Evolutionary conservation across 2,888 invertebrate genomes (phyloP).

Genomic region (Harpalus rubripes): DNA sequence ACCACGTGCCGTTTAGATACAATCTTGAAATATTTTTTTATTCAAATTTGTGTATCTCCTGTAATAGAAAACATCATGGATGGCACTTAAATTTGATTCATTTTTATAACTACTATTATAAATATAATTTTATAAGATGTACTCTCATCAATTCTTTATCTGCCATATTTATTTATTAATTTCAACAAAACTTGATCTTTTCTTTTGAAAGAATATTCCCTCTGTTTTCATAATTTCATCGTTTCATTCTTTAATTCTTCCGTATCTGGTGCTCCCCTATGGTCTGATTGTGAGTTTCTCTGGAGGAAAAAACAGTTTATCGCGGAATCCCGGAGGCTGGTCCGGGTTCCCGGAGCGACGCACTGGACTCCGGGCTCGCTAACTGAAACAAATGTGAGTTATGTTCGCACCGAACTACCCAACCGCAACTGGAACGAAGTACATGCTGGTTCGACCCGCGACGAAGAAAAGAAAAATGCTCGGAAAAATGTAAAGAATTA

Average conservation of each 20-base stretch:
- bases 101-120: background rate
- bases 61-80: background rate
- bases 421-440: background rate
- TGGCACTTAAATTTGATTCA: background rate
- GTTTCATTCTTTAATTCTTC: background rate
- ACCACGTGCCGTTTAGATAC: background rate
- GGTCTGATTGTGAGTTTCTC: background rate
- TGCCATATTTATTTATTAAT: too few species aligned
- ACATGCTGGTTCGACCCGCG: background rate
- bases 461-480: background rate
- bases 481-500: background rate
- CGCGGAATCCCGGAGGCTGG: conserved; percentile 10
- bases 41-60: background rate
- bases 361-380: conserved; percentile 25
- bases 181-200: too few species aligned
- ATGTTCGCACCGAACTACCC: conserved; percentile 3
- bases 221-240: too few species aligned
- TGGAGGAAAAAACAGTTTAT: conserved; percentile 37
- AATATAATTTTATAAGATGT: background rate
- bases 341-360: conserved; percentile 22
- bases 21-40: conserved; percentile 4
- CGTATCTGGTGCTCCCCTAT: background rate
- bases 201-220: too few species aligned
- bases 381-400: conserved; percentile 55
- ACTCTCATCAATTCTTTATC: too few species aligned